Evolutionary conservation across 1,140 invertebrate genomes (phyloP), one percentile per base, ranked within the genome.

Genomic region (Chelonus insularis): DNA sequence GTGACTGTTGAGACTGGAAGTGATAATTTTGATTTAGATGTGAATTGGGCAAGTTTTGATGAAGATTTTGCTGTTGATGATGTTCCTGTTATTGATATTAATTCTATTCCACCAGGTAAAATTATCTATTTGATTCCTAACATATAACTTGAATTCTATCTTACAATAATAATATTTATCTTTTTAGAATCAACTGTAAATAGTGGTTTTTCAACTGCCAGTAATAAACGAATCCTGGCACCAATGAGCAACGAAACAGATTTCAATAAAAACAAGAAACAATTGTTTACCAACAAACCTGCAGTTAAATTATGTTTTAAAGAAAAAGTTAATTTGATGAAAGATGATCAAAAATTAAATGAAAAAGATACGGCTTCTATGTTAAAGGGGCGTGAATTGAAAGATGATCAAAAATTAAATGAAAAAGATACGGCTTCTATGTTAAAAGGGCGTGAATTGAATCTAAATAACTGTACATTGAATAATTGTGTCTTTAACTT

Each of bases 191-290:
- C 8, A 14, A 20, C 2, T 55, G n/a, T 55, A 34, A 7, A 16
- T 20, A 55, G 29, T 55, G 29, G 52, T 37, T 55, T 55, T 14
- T 37, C 52, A 18, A 37, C 32, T n/a, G 32, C 52, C 36, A 39
- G 12, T 16, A 55, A 55, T 9, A 55, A 55, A 1, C 32, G 29
- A 14, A 36, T 55, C 11, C n/a, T 16, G 12, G 14, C 37, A 39
- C 52, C 18, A 55, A 18, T 37, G 2, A 21, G 16, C 6, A 37
- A 16, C 18, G 12, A n/a, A 36, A 36, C n/a, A 11, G 9, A 16
- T 21, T 12, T 3, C n/a, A 29, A 12, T 18, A 5, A 21, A 11
- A 55, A 16, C 8, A 18, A 39, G 9, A 5, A 37, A 36, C 18
- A 39, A 51, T 12, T 25, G 20, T 55, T 37, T n/a, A 18, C 16